Base-by-base conservation (phyloP, 2,888 invertebrate genomes). In the Catocala nupta region DNA sequence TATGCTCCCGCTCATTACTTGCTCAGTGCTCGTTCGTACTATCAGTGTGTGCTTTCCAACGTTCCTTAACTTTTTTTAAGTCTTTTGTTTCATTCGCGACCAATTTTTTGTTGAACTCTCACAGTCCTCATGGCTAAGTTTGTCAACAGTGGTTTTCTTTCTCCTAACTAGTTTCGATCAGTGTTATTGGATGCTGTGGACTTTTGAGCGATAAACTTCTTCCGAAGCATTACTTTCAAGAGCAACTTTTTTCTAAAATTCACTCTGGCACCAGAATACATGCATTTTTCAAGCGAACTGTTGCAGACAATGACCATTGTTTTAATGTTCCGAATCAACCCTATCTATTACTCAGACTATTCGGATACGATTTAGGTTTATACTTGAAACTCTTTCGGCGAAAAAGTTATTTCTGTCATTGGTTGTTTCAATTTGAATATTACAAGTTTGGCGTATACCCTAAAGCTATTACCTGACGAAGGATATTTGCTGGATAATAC, bases 271-370 rank as follows among this genome's bases (percentile, higher is more conserved):
- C 70, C 70, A 83, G 84, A 78, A 90, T 94, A 93, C 92, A 95
- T 95, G 94, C 83, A 91, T 94, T 88, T 80, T 84, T 85, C 83
- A 81, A 88, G 80, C 87, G 85, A 88, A 60, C 73, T 91, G 64
- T 73, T 90, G 75, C 92, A 93, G 89, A 94, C 93, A 89, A 95
- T 95, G 94, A 93, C 89, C 80, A 93, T 94, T 86, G 84, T 86
- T 69, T 81, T 94, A 68, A 88, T 86, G 88, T 95, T 92, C 86
- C 95, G 96, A 77, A 93, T 95, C 75, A 95, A 96, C 88, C 96
- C 96, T 63, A 96, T 96, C 82, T 96, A 96, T 87, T 96, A 96
- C 87, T 96, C 96, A 58, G 96, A 96, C 87, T 96, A 96, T 82
- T 96, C 96, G 79, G 96, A 96, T 95, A 96, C 96, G 94, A 94